Base-by-base conservation (phyloP, 64 coral and sea anemone genomes). In the Platygyra sinensis region DNA sequence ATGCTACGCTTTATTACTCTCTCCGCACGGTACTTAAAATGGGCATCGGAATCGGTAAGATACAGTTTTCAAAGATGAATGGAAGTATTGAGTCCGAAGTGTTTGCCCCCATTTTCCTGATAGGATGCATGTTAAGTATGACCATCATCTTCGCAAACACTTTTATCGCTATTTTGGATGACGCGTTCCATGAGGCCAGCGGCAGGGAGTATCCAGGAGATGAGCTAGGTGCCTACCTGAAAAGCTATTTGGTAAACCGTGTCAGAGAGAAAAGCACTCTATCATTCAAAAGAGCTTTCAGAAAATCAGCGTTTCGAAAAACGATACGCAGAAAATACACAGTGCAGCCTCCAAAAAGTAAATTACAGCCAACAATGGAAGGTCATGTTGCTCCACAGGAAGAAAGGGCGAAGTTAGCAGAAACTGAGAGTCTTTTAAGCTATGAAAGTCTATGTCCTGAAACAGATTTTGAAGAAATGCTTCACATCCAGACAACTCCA, bases 1-100 rank as follows among this genome's bases (percentile, higher is more conserved):
- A 92, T 32, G 73, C 94, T 13, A 92, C 94, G 3, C 61, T 96
- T 18, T 77, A 33, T 18, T 64, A 64, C 18, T 71, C 94, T 8
- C 55, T 96, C 39, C 27, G 76, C 7, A 57, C 94, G 1, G 75
- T 88, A 30, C 50, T 96, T 22, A 69, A 89, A 71, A 49, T 69
- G 62, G 80, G 62, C 0, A 69, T 84, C 22, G 80, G 80, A 50
- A 84, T 84, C 18, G 80, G 80, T 16, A 84, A 84, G 24, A 22
- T 67, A 39, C 80, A 33, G 24, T 20, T 67, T 84, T 67, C 60
- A 33, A 82, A 64, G 55, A 17, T 82, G 25, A 31, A 29, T 50
- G 62, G 80, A 19, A n/a, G 25, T 16, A 13, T 15, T 30, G 6
- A 5, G 14, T 30, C 22, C 10, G 24, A 80, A 80, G 24, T 30